These are phyloP conservation scores for Cavia aperea DNA, from an alignment of 2,113 vertebrate species.

Conservation along the genomic window DNA sequence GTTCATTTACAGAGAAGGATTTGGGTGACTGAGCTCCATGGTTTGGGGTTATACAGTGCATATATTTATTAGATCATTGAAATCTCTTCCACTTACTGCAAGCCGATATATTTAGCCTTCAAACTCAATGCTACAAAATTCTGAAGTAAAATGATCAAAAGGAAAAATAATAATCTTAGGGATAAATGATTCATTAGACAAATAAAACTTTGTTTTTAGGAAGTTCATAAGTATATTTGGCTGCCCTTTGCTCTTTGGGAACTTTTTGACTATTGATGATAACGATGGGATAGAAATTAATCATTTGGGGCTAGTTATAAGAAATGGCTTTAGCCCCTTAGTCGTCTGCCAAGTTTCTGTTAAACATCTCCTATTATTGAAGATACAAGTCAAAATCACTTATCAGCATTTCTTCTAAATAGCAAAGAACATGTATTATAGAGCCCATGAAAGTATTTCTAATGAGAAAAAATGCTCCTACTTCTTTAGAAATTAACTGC, in stretches of 20 bases:
- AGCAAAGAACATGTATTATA: conserved; percentile 68
- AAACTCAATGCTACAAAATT: conserved; percentile 24
- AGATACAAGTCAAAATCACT: conserved; percentile 68
- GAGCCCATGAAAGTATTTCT: conserved; percentile 72
- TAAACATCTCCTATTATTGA: conserved; percentile 68
- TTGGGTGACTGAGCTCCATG: conserved; percentile 9
- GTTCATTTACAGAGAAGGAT: conserved; percentile 20
- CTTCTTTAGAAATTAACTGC: conserved; percentile 79
- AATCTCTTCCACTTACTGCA: not conserved
- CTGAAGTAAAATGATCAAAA: conserved; percentile 16
- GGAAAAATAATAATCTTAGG: not conserved
- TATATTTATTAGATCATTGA: conserved; percentile 37
- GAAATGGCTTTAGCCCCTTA: conserved; percentile 54
- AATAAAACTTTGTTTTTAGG: conserved; percentile 43
- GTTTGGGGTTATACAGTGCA: not conserved
- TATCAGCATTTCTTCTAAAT: conserved; percentile 71
- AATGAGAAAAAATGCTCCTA: conserved; percentile 74
- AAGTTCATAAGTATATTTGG: conserved; percentile 33
- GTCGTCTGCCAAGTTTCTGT: conserved; percentile 67
- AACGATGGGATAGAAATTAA: conserved; percentile 46
- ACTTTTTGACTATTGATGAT: conserved; percentile 44
- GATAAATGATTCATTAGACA: conserved; percentile 7
- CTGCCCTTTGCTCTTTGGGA: not conserved
- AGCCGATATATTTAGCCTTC: not conserved
- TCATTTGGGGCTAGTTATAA: conserved; percentile 52